phyloP scores from a whole-genome alignment of 92 coral and sea anemone species.

The Umimayanthus kanabou region DNA sequence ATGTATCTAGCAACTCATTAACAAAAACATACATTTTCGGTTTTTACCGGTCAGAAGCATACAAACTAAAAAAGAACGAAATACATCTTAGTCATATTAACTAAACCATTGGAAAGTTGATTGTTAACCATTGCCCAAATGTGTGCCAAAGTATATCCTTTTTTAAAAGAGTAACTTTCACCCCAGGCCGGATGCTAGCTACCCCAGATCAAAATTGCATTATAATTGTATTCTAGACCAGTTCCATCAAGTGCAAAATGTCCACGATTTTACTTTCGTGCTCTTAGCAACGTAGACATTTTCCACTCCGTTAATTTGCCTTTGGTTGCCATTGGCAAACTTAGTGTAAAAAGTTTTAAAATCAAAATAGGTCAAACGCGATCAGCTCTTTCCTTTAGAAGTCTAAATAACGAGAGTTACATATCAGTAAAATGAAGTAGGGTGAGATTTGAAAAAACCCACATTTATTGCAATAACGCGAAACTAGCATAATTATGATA shows the following conservation, averaged over 20 bases:
- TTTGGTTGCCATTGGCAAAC: not conserved
- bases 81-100: not conserved
- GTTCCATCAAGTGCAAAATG: not conserved
- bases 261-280: not conserved
- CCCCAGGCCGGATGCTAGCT: not conserved
- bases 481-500: too few relatives aligned
- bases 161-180: not conserved
- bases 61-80: not conserved
- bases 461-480: not conserved
- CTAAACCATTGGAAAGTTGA: not conserved
- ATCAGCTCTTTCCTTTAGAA: not conserved
- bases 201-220: not conserved
- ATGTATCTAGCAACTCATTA: too few relatives aligned
- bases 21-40: too few relatives aligned
- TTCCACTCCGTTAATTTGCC: slow-evolving; percentile 16
- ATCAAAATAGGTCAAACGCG: not conserved
- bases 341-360: not conserved
- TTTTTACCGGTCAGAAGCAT: not conserved
- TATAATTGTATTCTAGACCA: not conserved
- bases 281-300: slow-evolving; percentile 27
- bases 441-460: not conserved
- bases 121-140: not conserved
- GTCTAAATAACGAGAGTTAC: not conserved
- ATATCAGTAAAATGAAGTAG: not conserved
- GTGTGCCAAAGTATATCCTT: not conserved